These are phyloP conservation scores for Hystrix brachyura DNA, from an alignment of 2,113 vertebrate genomes.

Conservation along the genomic window DNA sequence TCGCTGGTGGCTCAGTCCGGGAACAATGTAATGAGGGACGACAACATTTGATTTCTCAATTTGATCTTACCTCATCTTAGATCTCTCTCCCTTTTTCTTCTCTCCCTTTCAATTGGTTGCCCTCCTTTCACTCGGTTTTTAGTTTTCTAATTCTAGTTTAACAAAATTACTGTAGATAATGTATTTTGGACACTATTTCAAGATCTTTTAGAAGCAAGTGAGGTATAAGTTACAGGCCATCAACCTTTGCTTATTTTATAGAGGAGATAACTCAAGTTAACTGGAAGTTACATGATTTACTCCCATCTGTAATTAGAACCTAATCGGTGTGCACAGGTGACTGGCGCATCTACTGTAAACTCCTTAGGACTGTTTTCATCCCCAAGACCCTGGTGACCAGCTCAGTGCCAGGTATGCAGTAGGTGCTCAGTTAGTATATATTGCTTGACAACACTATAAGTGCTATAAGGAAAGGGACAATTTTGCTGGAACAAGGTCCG, in stretches of 20 bases:
- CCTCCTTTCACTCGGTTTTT: slow-evolving; percentile 34
- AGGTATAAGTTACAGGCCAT: neutral
- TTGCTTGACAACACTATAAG: slow-evolving; percentile 4
- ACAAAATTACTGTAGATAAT: slow-evolving; percentile 29
- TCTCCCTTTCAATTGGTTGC: neutral
- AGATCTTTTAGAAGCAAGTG: neutral
- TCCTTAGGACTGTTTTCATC: neutral
- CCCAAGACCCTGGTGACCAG: neutral
- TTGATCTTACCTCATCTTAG: neutral
- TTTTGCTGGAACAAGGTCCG: neutral
- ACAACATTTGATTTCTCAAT: neutral
- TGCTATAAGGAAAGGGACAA: neutral
- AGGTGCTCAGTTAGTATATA: neutral
- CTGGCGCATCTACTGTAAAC: neutral
- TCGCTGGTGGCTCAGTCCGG: neutral
- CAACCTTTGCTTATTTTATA: neutral
- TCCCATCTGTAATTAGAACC: neutral
- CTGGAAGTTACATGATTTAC: neutral
- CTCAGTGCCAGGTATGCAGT: neutral
- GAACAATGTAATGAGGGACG: neutral
- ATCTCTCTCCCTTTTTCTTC: neutral
- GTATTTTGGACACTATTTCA: slow-evolving; percentile 38
- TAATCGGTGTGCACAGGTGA: neutral
- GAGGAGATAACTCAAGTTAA: slow-evolving; percentile 24
- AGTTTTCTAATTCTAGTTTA: slow-evolving; percentile 36